A percentile compares a stretch with the other conserved stretches of the same genome.
phyloP scores from a whole-genome alignment of 2,113 vertebrate genomes.

The Oreochromis tanganicae region DNA sequence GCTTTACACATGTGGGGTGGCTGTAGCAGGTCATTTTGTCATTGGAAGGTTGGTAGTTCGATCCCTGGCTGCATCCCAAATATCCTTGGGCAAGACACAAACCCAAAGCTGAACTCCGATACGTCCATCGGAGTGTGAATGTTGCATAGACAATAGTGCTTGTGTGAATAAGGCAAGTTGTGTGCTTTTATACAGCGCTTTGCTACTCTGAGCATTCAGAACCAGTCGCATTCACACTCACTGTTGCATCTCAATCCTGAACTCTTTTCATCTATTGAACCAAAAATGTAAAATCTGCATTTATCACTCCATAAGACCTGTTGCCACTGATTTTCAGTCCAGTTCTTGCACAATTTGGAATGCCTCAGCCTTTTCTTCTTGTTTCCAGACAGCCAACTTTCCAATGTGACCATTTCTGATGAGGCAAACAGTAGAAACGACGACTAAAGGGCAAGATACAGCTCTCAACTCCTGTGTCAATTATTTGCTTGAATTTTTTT shows the following conservation, averaged over 20 bases:
- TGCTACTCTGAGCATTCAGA: not conserved
- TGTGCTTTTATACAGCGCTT: not conserved
- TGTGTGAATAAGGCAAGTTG: not conserved
- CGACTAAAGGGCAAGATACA: not conserved
- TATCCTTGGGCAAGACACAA: not conserved
- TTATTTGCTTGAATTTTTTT: not conserved
- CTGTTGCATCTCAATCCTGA: not conserved
- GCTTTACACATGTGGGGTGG: not conserved
- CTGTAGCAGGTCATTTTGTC: not conserved
- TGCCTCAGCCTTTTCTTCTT: rapidly evolving
- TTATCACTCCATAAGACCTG: not conserved
- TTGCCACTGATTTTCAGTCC: not conserved
- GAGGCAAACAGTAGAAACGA: not conserved
- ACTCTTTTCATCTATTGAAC: not conserved
- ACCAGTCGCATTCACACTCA: not conserved
- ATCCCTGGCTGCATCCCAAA: not conserved
- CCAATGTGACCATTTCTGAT: not conserved
- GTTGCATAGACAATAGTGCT: not conserved
- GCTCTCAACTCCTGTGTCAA: not conserved
- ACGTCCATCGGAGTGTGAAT: rapidly evolving
- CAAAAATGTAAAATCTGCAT: not conserved
- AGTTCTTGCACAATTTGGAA: not conserved
- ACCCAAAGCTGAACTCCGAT: rapidly evolving
- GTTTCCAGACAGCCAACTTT: too few species aligned
- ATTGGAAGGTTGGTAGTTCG: not conserved